Base-by-base conservation (phyloP, 2,888 invertebrate genomes). In the Synanthedon vespiformis region DNA sequence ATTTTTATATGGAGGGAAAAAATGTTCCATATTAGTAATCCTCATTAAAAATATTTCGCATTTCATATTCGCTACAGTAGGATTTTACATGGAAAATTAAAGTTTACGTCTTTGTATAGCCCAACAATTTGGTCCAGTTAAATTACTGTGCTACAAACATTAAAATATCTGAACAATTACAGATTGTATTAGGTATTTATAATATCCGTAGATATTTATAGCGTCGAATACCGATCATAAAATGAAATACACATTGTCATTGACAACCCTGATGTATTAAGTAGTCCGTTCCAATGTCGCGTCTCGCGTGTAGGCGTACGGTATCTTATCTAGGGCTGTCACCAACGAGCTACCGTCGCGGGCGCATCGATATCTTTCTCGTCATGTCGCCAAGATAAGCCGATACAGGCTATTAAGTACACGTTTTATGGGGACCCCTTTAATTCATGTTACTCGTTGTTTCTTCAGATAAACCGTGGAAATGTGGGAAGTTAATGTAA, bases 311-410 rank as follows among this genome's bases (percentile, higher is more conserved):
- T 34, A 50, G 50, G 56, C 59, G 61, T 56, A 70, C 16, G 12
- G 16, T 67, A 66, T 71, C 71, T 78, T 78, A 78, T 79, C 78
- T 72, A 22, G 16, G 53, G 54, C 72, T 76, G 79, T 77, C 79
- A 76, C 70, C 62, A 68, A 59, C 62, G 55, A 52, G 62, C 64
- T 60, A 68, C 64, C 66, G 68, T 60, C 63, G 64, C 63, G 64
- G 68, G 61, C 63, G 64, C 63, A 64, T 67, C 66, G 63, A 66
- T 68, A 70, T 68, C 70, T 62, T 61, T 60, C 57, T 62, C 64
- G 64, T 72, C 77, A 75, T 74, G 74, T 77, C 62, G 57, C 53
- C 53, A 34, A 67, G 77, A 78, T 78, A 78, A 71, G 63, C 56
- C 64, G 58, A 59, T 61, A 67, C 68, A 67, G 56, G 67, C 65